Evolutionary conservation across 2,797 vertebrate genomes (phyloP), one percentile per base, ranked within the genome.

Genomic region (Microhierax caerulescens): DNA sequence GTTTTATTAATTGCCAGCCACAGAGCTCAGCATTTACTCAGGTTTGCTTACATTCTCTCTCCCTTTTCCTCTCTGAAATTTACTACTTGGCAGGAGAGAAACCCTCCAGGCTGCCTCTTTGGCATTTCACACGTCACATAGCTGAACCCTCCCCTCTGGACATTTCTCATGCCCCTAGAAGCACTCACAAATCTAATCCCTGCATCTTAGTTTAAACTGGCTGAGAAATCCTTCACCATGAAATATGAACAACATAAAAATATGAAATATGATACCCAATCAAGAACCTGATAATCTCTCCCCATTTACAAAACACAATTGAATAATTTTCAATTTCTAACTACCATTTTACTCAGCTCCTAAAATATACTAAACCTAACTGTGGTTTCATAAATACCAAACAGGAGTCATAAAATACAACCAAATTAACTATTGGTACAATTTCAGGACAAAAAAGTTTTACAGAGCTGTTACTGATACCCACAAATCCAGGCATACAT

Each of bases 1-100:
- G 64, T 91, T 94, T 13, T 65, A 56, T 41, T 83, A 59, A 85
- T n/a, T 43, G 41, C 75, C 64, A 54, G 85, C 48, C 69, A 73
- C 54, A 45, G 85, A 96, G 85, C 87, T 97, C 96, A 92, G 24
- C 76, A 39, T 95, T 96, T 88, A 83, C 97, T 93, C 92, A 81
- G 48, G 65, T 68, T 97, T 95, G 67, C 88, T 95, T 92, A 79
- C 77, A 59, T 68, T 84, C 70, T n/a, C 64, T 37, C 41, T 39
- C 34, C 28, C 48, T 53, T 82, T 59, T 80, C 63, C 36, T 56
- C 59, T 83, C 86, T 45, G 19, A 88, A 93, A 70, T 95, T 91
- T 88, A 92, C 43, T 90, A 54, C 51, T 94, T 74, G 57, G 87
- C 64, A 85, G 81, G 54, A 91, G 59, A 94, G 63, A 73, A 87